Conservation (phyloP, 1,140 invertebrate genomes). For the Antheraea mylitta region DNA sequence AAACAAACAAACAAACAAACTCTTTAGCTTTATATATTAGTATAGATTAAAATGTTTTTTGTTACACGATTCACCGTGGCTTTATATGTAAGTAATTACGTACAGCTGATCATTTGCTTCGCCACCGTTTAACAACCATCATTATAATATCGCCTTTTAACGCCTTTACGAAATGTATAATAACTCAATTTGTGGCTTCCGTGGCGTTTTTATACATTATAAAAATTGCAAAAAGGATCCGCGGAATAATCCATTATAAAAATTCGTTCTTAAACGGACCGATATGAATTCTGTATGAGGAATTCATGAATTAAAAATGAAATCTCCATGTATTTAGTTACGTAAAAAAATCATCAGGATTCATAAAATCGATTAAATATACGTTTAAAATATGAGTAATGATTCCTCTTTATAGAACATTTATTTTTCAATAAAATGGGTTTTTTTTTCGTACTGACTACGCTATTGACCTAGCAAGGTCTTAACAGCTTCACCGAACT, state of each 20-base stretch:
- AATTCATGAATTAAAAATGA: not conserved
- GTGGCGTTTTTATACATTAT: slow-evolving; percentile 28
- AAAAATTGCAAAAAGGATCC: slow-evolving; percentile 33
- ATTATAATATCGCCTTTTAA: slow-evolving; percentile 51
- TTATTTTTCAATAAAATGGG: too few species aligned
- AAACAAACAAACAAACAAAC: too few species aligned
- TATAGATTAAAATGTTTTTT: slow-evolving; percentile 1
- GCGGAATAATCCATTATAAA: slow-evolving; percentile 40
- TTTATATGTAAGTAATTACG: slow-evolving; percentile 21
- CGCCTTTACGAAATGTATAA: slow-evolving; percentile 54
- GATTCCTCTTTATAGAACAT: too few species aligned
- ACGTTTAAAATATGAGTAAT: not conserved
- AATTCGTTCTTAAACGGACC: slow-evolving; percentile 7
- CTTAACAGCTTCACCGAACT: too few species aligned
- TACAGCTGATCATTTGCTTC: slow-evolving; percentile 17
- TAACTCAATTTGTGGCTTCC: slow-evolving; percentile 50
- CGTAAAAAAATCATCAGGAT: slow-evolving; percentile 12
- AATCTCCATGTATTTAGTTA: not conserved
- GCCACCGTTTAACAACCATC: slow-evolving; percentile 44
- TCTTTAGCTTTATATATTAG: too few species aligned
- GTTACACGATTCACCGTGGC: not conserved
- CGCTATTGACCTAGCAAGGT: too few species aligned
- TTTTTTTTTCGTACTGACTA: too few species aligned
- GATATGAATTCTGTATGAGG: slow-evolving; percentile 2
- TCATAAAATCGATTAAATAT: not conserved